phyloP scores from a whole-genome alignment of 2,113 vertebrate species.

The Oplegnathus fasciatus region DNA sequence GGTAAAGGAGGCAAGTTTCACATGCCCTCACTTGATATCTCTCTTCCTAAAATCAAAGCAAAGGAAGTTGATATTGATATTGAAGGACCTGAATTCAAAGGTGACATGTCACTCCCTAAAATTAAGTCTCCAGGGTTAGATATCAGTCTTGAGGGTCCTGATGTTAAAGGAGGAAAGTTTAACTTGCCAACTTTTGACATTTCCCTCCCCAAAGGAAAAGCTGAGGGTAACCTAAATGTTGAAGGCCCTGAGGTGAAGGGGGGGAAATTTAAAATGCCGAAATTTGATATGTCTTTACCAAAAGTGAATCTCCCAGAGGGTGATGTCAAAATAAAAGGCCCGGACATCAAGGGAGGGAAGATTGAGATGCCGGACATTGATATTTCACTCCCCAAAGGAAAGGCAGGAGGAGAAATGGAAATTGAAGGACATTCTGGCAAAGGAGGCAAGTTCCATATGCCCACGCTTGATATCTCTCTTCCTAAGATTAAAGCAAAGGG shows the following conservation, averaged over 20 bases:
- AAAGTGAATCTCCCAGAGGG: conserved; percentile 47
- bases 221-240: conserved; percentile 24
- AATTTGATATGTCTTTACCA: conserved; percentile 59
- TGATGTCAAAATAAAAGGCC: conserved; percentile 40
- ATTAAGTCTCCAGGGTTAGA: conserved; percentile 44
- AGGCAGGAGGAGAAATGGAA: conserved; percentile 25
- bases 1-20: conserved; percentile 63
- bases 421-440: conserved; percentile 50
- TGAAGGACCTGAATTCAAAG: conserved; percentile 40
- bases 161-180: conserved; percentile 61
- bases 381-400: conserved; percentile 61
- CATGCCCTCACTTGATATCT: conserved; percentile 69
- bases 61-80: conserved; percentile 26
- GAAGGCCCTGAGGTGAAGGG: conserved; percentile 42
- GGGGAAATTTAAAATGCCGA: conserved; percentile 52
- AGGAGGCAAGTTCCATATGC: conserved; percentile 64
- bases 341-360: conserved; percentile 34
- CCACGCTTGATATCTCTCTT: conserved; percentile 59
- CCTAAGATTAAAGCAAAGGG: conserved; percentile 65
- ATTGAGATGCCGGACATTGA: conserved; percentile 65
- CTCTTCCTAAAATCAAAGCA: conserved; percentile 66
- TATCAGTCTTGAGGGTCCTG: not conserved
- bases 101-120: conserved; percentile 19
- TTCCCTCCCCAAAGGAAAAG: conserved; percentile 68
- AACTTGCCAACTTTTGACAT: conserved; percentile 40